These are phyloP conservation scores for Drosophila robusta DNA, from an alignment of 2,888 invertebrate genomes.

Conservation along the genomic window DNA sequence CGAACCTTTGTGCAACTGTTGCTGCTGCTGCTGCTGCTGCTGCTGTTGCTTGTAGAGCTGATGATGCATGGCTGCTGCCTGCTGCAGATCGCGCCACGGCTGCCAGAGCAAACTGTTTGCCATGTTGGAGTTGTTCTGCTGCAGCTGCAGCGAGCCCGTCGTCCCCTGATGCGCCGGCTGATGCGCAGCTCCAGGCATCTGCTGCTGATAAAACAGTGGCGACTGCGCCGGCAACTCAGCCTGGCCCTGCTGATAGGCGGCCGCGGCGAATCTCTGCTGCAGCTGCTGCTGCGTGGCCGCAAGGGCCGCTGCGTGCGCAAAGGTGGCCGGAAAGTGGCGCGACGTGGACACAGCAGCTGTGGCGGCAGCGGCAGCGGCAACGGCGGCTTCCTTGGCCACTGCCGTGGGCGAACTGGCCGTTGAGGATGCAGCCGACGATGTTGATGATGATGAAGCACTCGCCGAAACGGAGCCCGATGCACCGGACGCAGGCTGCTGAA, in stretches of 20 bases:
- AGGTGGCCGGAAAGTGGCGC: slow-evolving; percentile 33
- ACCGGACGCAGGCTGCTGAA: slow-evolving; percentile 45
- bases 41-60: slow-evolving; percentile 82
- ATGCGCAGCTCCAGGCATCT: slow-evolving; percentile 46
- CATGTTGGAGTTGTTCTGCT: slow-evolving; percentile 77
- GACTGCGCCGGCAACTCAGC: slow-evolving; percentile 46
- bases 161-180: slow-evolving; percentile 30
- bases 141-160: slow-evolving; percentile 42
- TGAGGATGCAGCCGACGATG: slow-evolving; percentile 66
- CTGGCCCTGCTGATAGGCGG: slow-evolving; percentile 43
- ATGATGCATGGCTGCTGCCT: slow-evolving; percentile 82
- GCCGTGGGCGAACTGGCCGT: slow-evolving; percentile 72
- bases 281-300: slow-evolving; percentile 59
- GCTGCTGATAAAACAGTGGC: slow-evolving; percentile 56
- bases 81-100: slow-evolving; percentile 84
- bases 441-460: slow-evolving; percentile 50
- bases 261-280: slow-evolving; percentile 48
- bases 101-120: slow-evolving; percentile 84
- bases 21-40: slow-evolving; percentile 58
- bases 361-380: slow-evolving; percentile 16
- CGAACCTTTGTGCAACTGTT: slow-evolving; percentile 51
- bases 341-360: slow-evolving; percentile 13
- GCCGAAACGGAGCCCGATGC: slow-evolving; percentile 38
- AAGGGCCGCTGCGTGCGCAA: slow-evolving; percentile 54
- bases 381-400: slow-evolving; percentile 32